Conservation (phyloP, 1,140 invertebrate genomes). For the Drosophila rhopaloa region DNA sequence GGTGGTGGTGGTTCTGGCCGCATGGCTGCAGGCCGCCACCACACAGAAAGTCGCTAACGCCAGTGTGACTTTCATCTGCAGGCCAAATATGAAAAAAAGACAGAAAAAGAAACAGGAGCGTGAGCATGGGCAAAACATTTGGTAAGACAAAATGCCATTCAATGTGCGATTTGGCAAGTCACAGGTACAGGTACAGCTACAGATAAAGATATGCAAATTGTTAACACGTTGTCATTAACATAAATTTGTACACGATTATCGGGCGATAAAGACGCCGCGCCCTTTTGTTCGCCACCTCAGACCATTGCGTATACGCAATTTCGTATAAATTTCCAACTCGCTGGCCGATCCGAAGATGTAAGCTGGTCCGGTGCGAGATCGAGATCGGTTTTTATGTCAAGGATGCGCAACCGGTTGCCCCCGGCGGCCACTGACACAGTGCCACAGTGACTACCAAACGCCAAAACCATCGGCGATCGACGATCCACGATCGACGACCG, state of each 20-base stretch:
- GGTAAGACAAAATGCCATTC: conserved; percentile 1
- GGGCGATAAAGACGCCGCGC: conserved; percentile 46
- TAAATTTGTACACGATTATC: conserved; percentile 64
- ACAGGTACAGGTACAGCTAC: conserved; percentile 4
- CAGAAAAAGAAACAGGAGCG: conserved; percentile 10
- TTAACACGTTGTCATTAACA: conserved; percentile 62
- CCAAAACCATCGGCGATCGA: conserved; percentile 18
- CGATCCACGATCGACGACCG: background rate
- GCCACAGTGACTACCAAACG: conserved; percentile 64
- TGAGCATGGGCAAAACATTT: background rate
- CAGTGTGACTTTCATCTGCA: conserved; percentile 84
- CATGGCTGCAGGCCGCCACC: conserved; percentile 75
- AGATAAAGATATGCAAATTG: conserved; percentile 53
- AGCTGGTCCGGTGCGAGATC: conserved; percentile 49
- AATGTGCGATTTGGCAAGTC: conserved; percentile 29
- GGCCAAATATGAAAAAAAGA: conserved; percentile 27
- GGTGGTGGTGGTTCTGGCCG: conserved; percentile 80
- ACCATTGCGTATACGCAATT: conserved; percentile 67
- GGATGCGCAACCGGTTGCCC: conserved; percentile 83
- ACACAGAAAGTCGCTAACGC: conserved; percentile 84
- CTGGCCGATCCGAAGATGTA: conserved; percentile 63
- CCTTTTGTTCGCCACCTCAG: conserved; percentile 39
- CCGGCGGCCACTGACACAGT: conserved; percentile 78
- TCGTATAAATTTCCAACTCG: conserved; percentile 63
- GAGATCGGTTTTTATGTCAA: conserved; percentile 81